A percentile compares a stretch with the other conserved stretches of the same genome.
These are phyloP conservation scores for Scaptomyza pallida DNA, from an alignment of 1,140 invertebrate species.

Conservation along the genomic window DNA sequence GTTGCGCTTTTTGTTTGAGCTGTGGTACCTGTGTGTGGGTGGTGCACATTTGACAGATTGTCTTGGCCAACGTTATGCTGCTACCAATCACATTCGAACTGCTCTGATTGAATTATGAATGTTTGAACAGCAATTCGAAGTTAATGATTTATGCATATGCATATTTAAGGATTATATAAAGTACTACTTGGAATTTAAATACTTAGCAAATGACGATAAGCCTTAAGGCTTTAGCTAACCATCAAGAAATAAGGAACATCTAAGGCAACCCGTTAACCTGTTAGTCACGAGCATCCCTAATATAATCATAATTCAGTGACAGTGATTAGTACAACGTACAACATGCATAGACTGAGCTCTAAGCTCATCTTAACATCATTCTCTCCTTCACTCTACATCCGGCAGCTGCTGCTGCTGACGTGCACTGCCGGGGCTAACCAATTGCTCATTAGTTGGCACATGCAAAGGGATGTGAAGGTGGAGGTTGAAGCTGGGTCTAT, in stretches of 20 bases:
- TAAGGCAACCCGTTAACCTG: not conserved
- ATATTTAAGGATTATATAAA: constrained; percentile 4
- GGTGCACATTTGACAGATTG: constrained; percentile 50
- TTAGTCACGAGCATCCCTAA: not conserved
- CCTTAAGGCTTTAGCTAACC: no score
- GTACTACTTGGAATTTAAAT: not conserved
- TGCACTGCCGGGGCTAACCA: constrained; percentile 47
- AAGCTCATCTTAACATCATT: constrained; percentile 11
- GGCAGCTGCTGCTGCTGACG: constrained; percentile 24
- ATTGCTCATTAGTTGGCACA: constrained; percentile 68
- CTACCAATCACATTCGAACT: constrained; percentile 26
- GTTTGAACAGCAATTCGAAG: constrained; percentile 29
- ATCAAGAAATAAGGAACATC: no score
- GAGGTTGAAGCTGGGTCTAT: constrained; percentile 10
- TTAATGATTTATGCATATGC: constrained; percentile 31
- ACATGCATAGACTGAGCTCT: not conserved
- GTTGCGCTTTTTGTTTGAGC: constrained; percentile 75
- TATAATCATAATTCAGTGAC: constrained; percentile 4
- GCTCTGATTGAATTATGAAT: constrained; percentile 19
- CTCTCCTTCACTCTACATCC: constrained; percentile 5
- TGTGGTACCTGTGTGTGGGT: constrained; percentile 4
- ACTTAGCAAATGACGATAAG: not conserved
- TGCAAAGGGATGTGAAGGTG: not conserved
- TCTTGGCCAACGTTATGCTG: constrained; percentile 32
- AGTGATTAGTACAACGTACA: constrained; percentile 21